Evolutionary conservation across 2,797 vertebrate genomes (phyloP).

Genomic region (Echiichthys vipera): DNA sequence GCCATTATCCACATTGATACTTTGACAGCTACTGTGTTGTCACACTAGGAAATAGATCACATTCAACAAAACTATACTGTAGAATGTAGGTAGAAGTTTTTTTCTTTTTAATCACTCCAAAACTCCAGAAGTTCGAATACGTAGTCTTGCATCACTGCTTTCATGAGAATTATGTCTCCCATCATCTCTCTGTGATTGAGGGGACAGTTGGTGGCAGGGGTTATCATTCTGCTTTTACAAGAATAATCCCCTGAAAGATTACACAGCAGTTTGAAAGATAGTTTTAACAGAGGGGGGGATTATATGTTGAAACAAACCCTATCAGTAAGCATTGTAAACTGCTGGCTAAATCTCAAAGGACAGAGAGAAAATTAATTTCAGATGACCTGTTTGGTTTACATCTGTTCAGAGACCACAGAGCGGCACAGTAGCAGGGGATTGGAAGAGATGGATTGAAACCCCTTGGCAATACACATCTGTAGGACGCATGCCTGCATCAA

Average conservation of each 20-base stretch:
- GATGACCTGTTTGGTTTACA: conserved; percentile 75
- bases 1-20: not conserved
- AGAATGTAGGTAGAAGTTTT: not conserved
- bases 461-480: conserved; percentile 63
- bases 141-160: conserved; percentile 10
- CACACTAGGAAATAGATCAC: not conserved
- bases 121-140: conserved; percentile 5
- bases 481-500: conserved; percentile 32
- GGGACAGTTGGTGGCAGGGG: conserved; percentile 1
- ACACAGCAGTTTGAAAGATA: conserved; percentile 58
- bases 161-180: conserved; percentile 21
- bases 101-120: not conserved
- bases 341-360: conserved; percentile 56
- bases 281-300: conserved; percentile 68
- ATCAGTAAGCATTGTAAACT: conserved; percentile 47
- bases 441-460: conserved; percentile 32
- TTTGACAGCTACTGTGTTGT: not conserved
- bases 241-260: conserved; percentile 71
- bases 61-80: not conserved
- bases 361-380: conserved; percentile 69
- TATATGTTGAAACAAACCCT: conserved; percentile 59
- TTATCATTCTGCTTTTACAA: conserved; percentile 25
- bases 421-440: conserved; percentile 22
- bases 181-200: conserved; percentile 1
- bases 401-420: conserved; percentile 47